Evolutionary conservation across 2,797 vertebrate genomes (phyloP), one percentile per base, ranked within the genome.

Genomic region (Rhinoraja longicauda): DNA sequence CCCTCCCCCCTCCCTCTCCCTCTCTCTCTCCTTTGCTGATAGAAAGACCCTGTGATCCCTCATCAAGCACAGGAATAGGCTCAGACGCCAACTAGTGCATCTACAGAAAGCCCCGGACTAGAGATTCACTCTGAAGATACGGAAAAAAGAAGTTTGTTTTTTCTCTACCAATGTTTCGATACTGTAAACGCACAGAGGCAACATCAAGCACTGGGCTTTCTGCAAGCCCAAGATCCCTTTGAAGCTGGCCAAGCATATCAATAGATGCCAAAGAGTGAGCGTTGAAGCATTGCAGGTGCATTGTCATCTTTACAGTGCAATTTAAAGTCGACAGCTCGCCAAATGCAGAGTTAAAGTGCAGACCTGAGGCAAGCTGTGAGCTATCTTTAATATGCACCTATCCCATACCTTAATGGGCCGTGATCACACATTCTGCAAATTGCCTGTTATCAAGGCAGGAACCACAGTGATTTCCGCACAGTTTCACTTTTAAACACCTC

Each of bases 301-400:
- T 39, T 70, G 19, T 39, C 64, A 91, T 26, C 64, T 19, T 72
- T 15, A 72, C 36, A 26, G 32, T 13, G 36, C 21, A 72, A 72
- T 91, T 90, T 53, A 91, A 72, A 91, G 39, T 86, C n/a, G 57
- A 86, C 82, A 86, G 88, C 88, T 36, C 36, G 9, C 57, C 67
- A 5, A 45, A 26, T 91, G 67, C 88, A 39, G 26, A 45, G 88
- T 39, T 90, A 21, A 15, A 39, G 21, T 8, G 24, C 8, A 8
- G 45, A 73, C 64, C 88, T 72, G 67, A 91, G 88, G 67, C 88
- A 8, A 72, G 36, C 88, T 91, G 64, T 5, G 64, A 45, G 88
- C 67, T 45, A 91, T 72, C 64, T 72, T 73, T 91, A 91, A 72
- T 91, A 72, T 91, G 32, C 32, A 72, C 67, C 64, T 39, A 45